Percentiles rank a stretch among this genome's conserved stretches.
These are phyloP conservation scores for Oligia latruncula DNA, from an alignment of 2,888 invertebrate species.

Conservation along the genomic window DNA sequence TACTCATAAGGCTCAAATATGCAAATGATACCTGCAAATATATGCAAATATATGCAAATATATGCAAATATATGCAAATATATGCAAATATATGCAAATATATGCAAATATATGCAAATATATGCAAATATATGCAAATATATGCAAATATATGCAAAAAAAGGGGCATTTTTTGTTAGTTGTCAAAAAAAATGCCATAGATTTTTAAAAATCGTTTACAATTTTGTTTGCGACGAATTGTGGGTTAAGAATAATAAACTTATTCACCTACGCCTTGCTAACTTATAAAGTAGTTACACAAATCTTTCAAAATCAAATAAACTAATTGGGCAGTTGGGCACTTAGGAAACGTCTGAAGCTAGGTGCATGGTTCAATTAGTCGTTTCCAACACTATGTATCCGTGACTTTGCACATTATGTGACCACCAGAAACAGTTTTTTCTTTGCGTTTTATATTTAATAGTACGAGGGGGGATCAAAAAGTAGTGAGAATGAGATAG, in stretches of 20 bases:
- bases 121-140: too few relatives aligned
- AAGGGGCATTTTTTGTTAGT: not conserved
- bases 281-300: not conserved
- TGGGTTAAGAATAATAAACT: too few relatives aligned
- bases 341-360: not conserved
- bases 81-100: too few relatives aligned
- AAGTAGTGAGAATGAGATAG: too few relatives aligned
- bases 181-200: not conserved
- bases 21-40: not conserved
- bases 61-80: too few relatives aligned
- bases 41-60: too few relatives aligned
- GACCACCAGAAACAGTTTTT: not conserved
- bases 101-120: too few relatives aligned
- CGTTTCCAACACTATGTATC: not conserved
- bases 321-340: not conserved
- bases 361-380: not conserved
- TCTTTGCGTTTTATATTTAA: not conserved
- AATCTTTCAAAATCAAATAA: not conserved
- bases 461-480: too few relatives aligned
- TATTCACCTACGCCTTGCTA: not conserved
- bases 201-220: not conserved
- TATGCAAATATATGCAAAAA: too few relatives aligned
- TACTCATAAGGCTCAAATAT: not conserved
- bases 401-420: not conserved
- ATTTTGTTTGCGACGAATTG: not conserved